These are phyloP conservation scores for Meliscaeva auricollis DNA, from an alignment of 2,888 invertebrate genomes.

Conservation along the genomic window DNA sequence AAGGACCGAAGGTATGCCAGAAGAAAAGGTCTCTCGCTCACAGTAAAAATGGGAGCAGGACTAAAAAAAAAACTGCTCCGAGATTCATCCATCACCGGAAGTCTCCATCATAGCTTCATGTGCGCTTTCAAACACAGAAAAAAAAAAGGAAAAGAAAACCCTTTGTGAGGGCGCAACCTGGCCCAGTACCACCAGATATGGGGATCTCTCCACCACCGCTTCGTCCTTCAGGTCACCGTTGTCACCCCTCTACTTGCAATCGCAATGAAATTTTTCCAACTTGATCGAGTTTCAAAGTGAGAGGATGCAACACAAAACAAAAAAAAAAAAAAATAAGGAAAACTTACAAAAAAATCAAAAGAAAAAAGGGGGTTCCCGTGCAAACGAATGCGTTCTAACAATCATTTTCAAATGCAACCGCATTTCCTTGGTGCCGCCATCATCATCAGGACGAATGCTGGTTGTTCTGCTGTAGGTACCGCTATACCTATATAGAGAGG, in stretches of 20 bases:
- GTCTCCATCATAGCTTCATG: constrained; percentile 59
- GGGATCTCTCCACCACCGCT: neutral
- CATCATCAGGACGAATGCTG: constrained; percentile 33
- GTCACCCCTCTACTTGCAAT: constrained; percentile 1
- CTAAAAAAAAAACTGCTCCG: constrained; percentile 19
- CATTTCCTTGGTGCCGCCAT: constrained; percentile 67
- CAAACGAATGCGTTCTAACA: constrained; percentile 62
- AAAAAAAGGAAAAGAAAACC: constrained; percentile 16
- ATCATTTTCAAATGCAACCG: constrained; percentile 70
- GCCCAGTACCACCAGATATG: neutral
- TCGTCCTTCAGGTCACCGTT: neutral
- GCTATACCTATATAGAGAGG: neutral
- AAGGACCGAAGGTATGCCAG: constrained; percentile 20
- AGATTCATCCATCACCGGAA: constrained; percentile 74
- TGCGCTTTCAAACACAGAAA: constrained; percentile 43
- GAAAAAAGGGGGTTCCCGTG: constrained; percentile 13
- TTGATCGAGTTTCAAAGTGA: constrained; percentile 69
- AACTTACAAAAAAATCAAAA: neutral
- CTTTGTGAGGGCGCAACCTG: constrained; percentile 26
- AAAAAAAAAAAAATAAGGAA: constrained; percentile 19
- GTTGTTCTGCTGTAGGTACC: neutral
- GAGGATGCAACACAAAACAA: neutral
- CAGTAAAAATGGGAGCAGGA: constrained; percentile 63
- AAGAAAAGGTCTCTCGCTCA: constrained; percentile 47
- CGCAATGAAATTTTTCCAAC: constrained; percentile 65